These are phyloP conservation scores for Dendrocincla fuliginosa DNA, from an alignment of 2,797 vertebrate species.

Conservation along the genomic window DNA sequence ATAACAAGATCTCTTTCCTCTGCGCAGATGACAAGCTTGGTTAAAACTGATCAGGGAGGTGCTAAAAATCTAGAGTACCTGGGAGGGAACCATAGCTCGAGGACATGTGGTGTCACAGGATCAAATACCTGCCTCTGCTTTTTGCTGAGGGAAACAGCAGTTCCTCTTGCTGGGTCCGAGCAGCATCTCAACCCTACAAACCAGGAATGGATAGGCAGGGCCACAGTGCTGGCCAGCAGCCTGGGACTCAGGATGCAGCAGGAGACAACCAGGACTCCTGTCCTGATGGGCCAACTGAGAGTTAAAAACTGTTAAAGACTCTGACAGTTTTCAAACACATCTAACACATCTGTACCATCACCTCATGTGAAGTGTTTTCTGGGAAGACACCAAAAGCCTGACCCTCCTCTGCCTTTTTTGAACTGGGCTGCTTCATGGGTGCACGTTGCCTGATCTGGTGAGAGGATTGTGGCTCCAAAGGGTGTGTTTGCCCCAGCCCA, in stretches of 20 bases:
- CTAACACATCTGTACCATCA: neutral
- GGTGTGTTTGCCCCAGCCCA: neutral
- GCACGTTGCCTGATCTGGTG: neutral
- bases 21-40: neutral
- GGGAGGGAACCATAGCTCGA: neutral
- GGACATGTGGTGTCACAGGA: rapidly evolving
- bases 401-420: neutral
- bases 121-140: neutral
- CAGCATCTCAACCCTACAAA: neutral
- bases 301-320: rapidly evolving
- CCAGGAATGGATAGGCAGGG: rapidly evolving
- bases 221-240: neutral
- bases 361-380: neutral
- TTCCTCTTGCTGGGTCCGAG: neutral
- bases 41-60: neutral
- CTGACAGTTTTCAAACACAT: neutral
- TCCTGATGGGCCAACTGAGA: rapidly evolving
- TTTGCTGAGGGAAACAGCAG: rapidly evolving
- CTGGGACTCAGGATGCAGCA: neutral
- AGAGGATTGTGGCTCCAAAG: neutral
- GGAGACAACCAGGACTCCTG: neutral
- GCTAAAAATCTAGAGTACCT: neutral
- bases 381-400: neutral
- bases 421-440: neutral
- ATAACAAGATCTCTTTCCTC: neutral